Conservation (phyloP, 2,888 invertebrate genomes). For the Lysandra coridon region DNA sequence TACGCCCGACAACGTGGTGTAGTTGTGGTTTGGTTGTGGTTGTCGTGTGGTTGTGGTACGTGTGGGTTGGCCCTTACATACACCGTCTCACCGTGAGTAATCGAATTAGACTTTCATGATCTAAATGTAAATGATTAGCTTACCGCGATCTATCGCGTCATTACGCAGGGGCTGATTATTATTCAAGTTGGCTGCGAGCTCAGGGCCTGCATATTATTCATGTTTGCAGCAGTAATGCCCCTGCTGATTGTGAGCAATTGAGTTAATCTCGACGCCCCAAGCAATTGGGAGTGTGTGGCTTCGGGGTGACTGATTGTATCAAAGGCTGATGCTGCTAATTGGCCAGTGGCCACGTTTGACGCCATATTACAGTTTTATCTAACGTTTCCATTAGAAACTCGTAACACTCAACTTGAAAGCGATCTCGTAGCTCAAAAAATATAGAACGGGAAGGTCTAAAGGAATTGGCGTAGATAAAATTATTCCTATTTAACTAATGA, state of each 20-base stretch:
- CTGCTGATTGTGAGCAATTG: slow-evolving; percentile 51
- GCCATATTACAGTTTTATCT: slow-evolving; percentile 9
- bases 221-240: slow-evolving; percentile 51
- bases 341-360: slow-evolving; percentile 9
- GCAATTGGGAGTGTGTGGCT: slow-evolving; percentile 34
- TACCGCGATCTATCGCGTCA: slow-evolving; percentile 31
- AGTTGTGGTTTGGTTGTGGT: no score
- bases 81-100: not conserved
- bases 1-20: no score
- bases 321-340: slow-evolving; percentile 31
- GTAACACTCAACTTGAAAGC: not conserved
- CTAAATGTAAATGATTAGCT: slow-evolving; percentile 30
- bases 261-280: slow-evolving; percentile 42
- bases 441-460: no score
- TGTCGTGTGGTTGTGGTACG: no score
- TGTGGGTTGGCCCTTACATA: not conserved
- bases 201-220: slow-evolving; percentile 48
- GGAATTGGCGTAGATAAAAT: no score
- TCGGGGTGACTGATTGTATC: slow-evolving; percentile 34
- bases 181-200: slow-evolving; percentile 46
- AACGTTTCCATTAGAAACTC: not conserved
- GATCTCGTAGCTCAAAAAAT: no score
- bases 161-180: slow-evolving; percentile 43
- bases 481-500: no score
- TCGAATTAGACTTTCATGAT: slow-evolving; percentile 17